Conservation (phyloP, 2,888 invertebrate genomes). For the Phanerotoma sp. region DNA sequence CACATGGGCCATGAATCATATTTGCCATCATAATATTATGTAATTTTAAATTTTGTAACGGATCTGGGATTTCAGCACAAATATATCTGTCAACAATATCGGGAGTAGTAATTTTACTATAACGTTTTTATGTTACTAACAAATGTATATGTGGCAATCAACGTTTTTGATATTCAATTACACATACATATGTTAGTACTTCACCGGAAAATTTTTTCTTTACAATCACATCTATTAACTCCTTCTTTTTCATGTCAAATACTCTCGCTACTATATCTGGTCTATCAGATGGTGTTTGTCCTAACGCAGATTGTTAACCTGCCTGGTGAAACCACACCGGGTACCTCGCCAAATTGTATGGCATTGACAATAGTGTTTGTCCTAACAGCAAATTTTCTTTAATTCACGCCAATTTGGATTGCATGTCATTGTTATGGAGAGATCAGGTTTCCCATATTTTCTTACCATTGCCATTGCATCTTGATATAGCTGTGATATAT, state of each 20-base stretch:
- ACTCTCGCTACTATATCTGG: neutral
- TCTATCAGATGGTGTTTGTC: neutral
- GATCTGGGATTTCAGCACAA: neutral
- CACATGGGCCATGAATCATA: neutral
- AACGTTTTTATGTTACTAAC: neutral
- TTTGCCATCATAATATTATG: neutral
- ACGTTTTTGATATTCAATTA: neutral
- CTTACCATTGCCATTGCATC: slow-evolving; percentile 33
- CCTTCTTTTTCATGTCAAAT: neutral
- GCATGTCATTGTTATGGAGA: slow-evolving; percentile 29
- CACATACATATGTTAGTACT: neutral
- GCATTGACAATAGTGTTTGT: neutral
- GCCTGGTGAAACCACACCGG: no score
- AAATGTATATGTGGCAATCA: neutral
- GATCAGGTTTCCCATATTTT: slow-evolving; percentile 30
- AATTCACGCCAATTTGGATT: slow-evolving; percentile 4
- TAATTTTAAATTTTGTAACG: neutral
- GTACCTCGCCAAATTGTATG: neutral
- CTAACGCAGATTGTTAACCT: no score
- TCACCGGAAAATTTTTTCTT: neutral
- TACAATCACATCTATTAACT: neutral
- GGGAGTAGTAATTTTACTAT: neutral
- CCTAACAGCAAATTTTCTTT: neutral
- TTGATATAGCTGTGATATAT: slow-evolving; percentile 33
- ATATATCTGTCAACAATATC: neutral